These are phyloP conservation scores for Ictalurus punctatus DNA, from an alignment of 2,113 vertebrate species.

Conservation along the genomic window DNA sequence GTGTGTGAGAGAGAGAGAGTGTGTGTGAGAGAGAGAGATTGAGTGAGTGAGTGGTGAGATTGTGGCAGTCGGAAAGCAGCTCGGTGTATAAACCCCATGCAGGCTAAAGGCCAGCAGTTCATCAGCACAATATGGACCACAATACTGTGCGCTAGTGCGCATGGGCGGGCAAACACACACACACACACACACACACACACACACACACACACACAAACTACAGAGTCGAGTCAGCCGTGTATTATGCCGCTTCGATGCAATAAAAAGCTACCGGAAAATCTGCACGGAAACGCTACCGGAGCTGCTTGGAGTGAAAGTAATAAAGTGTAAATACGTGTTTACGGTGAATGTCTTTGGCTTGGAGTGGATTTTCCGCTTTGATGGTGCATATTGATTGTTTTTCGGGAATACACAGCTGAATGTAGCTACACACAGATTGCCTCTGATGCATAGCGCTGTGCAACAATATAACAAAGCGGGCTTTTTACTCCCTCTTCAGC, in stretches of 20 bases:
- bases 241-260: conserved; percentile 91
- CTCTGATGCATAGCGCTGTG: conserved; percentile 78
- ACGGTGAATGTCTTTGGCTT: conserved; percentile 58
- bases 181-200: conserved; percentile 36
- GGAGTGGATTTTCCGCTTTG: conserved; percentile 40
- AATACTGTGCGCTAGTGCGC: conserved; percentile 76
- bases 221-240: conserved; percentile 80
- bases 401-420: conserved; percentile 42
- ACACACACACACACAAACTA: conserved; percentile 21
- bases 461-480: conserved; percentile 84
- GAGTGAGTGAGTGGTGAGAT: not conserved
- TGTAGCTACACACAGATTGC: conserved; percentile 46
- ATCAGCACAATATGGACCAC: conserved; percentile 78
- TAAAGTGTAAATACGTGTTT: conserved; percentile 71
- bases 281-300: conserved; percentile 78
- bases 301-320: conserved; percentile 78
- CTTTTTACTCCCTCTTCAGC: conserved; percentile 18
- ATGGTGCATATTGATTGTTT: conserved; percentile 49
- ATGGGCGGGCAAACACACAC: conserved; percentile 69
- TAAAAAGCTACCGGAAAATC: conserved; percentile 80
- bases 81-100: not conserved
- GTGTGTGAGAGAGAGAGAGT: too few species aligned
- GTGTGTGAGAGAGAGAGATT: too few species aligned
- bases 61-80: not conserved
- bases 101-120: conserved; percentile 57